Percentiles rank a stretch among this genome's conserved stretches.
These are phyloP conservation scores for Octodonta nipae DNA, from an alignment of 2,888 invertebrate genomes.

Conservation along the genomic window DNA sequence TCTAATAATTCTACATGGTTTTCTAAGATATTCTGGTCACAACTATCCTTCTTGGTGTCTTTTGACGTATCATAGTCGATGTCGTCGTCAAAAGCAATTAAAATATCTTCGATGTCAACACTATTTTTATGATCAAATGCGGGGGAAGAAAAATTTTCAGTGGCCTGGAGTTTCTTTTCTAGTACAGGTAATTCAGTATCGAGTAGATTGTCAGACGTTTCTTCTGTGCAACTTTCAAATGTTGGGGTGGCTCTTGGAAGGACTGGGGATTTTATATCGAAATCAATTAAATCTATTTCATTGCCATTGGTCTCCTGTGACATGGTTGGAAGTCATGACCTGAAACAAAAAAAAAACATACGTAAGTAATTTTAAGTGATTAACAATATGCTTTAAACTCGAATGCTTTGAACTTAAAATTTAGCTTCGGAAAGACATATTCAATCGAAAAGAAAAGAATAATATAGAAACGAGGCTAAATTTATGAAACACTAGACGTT, in stretches of 20 bases:
- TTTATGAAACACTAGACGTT: too few species aligned
- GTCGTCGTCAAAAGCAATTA: conserved; percentile 28
- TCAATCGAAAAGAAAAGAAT: too few species aligned
- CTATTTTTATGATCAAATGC: conserved; percentile 15
- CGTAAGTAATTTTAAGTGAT: too few species aligned
- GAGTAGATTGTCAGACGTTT: conserved; percentile 26
- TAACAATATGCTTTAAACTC: too few species aligned
- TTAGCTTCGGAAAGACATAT: too few species aligned
- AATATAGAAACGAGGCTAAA: too few species aligned
- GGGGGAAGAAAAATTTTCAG: conserved; percentile 14
- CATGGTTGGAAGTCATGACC: conserved; percentile 18
- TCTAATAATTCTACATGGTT: conserved; percentile 34
- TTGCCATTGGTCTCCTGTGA: conserved; percentile 14
- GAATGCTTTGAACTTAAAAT: too few species aligned
- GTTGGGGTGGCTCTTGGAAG: conserved; percentile 18
- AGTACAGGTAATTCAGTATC: conserved; percentile 31
- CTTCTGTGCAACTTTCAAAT: conserved; percentile 11
- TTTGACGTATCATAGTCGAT: conserved; percentile 15
- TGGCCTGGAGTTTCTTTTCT: conserved; percentile 29
- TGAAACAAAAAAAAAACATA: conserved; percentile 16
- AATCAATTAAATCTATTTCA: conserved; percentile 30
- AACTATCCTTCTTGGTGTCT: conserved; percentile 9
- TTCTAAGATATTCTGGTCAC: too few species aligned
- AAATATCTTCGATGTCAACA: conserved; percentile 31
- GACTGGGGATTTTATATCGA: conserved; percentile 28